Evolutionary conservation across 2,113 vertebrate genomes (phyloP).

Genomic region (Antechinus flavipes): DNA sequence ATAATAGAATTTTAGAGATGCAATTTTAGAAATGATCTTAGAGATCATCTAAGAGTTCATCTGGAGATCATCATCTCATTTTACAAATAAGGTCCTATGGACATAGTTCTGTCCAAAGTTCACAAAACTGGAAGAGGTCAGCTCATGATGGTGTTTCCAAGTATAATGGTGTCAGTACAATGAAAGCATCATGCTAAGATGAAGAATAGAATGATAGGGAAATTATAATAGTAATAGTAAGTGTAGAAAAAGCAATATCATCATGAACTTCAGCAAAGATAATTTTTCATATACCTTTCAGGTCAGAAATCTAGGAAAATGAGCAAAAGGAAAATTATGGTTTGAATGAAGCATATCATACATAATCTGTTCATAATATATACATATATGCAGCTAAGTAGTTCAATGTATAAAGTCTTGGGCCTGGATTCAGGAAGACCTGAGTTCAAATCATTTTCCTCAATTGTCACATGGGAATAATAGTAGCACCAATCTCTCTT

Average conservation of each 20-base stretch:
- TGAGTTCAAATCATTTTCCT: not conserved
- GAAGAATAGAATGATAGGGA: conserved; percentile 5
- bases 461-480: not conserved
- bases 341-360: not conserved
- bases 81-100: conserved; percentile 27
- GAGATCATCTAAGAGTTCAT: not conserved
- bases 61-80: not conserved
- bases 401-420: not conserved
- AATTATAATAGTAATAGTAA: not conserved
- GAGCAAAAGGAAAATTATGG: not conserved
- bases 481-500: not conserved
- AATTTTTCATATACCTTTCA: conserved; percentile 27
- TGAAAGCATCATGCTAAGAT: not conserved
- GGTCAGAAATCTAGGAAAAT: conserved; percentile 16
- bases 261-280: not conserved
- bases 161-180: not conserved
- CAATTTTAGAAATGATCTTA: not conserved
- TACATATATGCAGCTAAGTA: not conserved
- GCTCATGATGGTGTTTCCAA: not conserved
- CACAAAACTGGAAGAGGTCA: conserved; percentile 14
- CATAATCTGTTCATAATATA: not conserved
- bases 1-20: conserved; percentile 12
- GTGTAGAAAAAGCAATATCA: not conserved
- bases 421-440: not conserved
- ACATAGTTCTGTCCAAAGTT: not conserved